These are phyloP conservation scores for Xenotilapia flavipinnis DNA, from an alignment of 2,113 vertebrate species.

Conservation along the genomic window DNA sequence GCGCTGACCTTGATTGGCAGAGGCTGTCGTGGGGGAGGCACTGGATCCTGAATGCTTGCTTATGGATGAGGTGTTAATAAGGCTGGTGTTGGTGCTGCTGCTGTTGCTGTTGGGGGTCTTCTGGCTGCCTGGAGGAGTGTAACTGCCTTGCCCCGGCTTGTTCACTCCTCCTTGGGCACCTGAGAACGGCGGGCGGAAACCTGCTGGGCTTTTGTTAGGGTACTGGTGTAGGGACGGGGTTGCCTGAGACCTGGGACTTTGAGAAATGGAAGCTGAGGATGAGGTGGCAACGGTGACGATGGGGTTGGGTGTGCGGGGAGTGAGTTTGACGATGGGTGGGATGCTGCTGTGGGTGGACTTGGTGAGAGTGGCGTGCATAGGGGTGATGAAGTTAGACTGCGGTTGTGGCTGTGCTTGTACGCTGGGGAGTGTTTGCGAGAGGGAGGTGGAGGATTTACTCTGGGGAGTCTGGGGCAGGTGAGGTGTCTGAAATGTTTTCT, in stretches of 20 bases:
- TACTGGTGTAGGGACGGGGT: conserved; percentile 61
- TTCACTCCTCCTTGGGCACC: conserved; percentile 41
- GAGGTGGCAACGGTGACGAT: not conserved
- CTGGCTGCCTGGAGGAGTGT: conserved; percentile 46
- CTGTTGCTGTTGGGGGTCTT: conserved; percentile 60
- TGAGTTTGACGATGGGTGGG: conserved; percentile 72
- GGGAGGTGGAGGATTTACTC: conserved; percentile 27
- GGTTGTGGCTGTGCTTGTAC: conserved; percentile 33
- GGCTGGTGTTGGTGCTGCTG: conserved; percentile 57
- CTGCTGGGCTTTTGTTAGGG: conserved; percentile 49
- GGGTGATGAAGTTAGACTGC: conserved; percentile 76
- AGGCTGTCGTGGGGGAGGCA: conserved; percentile 26
- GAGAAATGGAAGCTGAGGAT: conserved; percentile 30
- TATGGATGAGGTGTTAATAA: conserved; percentile 59
- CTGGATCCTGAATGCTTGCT: conserved; percentile 61
- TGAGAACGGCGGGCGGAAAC: conserved; percentile 59
- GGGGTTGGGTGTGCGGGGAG: conserved; percentile 49
- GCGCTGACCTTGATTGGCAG: conserved; percentile 51
- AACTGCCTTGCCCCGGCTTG: conserved; percentile 51
- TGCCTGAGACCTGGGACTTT: conserved; percentile 56
- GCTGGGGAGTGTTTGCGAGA: not conserved
- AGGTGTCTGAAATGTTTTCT: conserved; percentile 45
- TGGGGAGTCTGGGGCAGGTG: conserved; percentile 17
- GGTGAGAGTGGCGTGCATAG: conserved; percentile 77
- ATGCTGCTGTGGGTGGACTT: conserved; percentile 73